A percentile compares a stretch with the other conserved stretches of the same genome.
Conservation (phyloP, 2,888 invertebrate species). For the Microctonus brassicae region DNA sequence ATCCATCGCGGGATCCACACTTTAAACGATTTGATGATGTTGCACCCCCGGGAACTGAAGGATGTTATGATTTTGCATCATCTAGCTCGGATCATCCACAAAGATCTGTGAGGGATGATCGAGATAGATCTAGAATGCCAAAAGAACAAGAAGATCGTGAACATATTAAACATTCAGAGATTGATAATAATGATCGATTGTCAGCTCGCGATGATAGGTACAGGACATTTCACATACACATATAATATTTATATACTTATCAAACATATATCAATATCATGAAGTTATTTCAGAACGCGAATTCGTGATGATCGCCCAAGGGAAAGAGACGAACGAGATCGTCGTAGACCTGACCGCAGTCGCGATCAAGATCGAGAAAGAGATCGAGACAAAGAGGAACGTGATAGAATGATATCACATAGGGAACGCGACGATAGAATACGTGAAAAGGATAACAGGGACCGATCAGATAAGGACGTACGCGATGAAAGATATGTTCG, state of each 20-base stretch:
- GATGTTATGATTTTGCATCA: constrained; percentile 66
- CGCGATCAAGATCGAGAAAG: constrained; percentile 38
- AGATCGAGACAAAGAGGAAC: constrained; percentile 43
- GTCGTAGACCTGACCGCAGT: constrained; percentile 42
- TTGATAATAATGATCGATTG: constrained; percentile 59
- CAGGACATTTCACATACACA: neutral
- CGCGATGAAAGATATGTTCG: constrained; percentile 62
- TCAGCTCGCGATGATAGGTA: constrained; percentile 62
- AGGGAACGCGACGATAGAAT: constrained; percentile 64
- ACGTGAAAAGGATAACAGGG: constrained; percentile 63
- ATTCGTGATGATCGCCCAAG: constrained; percentile 58
- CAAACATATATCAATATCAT: no score
- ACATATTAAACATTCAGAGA: constrained; percentile 60
- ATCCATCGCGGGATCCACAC: constrained; percentile 55
- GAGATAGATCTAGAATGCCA: constrained; percentile 53
- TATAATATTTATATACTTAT: no score
- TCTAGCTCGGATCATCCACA: constrained; percentile 66
- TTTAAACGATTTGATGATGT: constrained; percentile 68
- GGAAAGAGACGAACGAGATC: constrained; percentile 56
- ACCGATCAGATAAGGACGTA: constrained; percentile 62
- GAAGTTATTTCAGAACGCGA: constrained; percentile 46
- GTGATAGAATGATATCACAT: constrained; percentile 55
- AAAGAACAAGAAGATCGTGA: constrained; percentile 62
- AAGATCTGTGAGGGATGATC: constrained; percentile 56
- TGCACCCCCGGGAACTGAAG: constrained; percentile 71